Evolutionary conservation across 2,113 vertebrate genomes (phyloP).

Genomic region (Aptenodytes forsteri): DNA sequence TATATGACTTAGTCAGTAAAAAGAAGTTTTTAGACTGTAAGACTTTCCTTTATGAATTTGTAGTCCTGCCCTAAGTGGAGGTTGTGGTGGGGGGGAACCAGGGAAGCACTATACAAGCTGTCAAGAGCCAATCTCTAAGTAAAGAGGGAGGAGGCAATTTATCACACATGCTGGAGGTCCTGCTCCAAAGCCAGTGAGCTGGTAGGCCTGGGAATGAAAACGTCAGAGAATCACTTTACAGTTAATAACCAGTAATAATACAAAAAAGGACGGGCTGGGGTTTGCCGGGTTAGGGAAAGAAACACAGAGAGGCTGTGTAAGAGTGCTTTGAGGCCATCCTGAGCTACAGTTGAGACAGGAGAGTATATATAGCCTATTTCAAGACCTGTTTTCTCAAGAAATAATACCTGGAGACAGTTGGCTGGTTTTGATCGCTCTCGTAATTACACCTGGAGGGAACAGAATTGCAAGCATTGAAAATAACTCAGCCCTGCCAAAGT

Average conservation of each 20-base stretch:
- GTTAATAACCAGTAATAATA: not conserved
- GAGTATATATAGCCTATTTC: not conserved
- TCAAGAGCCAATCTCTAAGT: not conserved
- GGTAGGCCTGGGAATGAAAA: not conserved
- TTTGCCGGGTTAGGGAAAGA: not conserved
- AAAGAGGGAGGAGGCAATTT: not conserved
- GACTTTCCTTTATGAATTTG: not conserved
- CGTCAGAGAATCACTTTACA: not conserved
- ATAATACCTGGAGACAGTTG: constrained; percentile 42
- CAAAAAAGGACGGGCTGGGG: not conserved
- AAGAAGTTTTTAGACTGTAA: not conserved
- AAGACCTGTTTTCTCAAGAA: constrained; percentile 19
- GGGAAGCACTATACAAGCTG: not conserved
- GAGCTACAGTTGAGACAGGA: not conserved
- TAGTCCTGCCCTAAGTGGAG: not conserved
- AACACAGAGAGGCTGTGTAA: not conserved
- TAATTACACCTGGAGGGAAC: constrained; percentile 57
- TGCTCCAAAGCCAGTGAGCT: not conserved
- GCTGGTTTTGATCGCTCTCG: constrained; percentile 36
- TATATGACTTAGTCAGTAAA: not conserved
- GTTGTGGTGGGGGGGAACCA: not conserved
- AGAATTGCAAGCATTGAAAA: constrained; percentile 37
- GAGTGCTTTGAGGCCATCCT: not conserved
- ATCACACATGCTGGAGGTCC: not conserved
- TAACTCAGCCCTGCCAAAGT: constrained; percentile 25